These are phyloP conservation scores for Cheilosia urbana DNA, from an alignment of 2,888 invertebrate genomes.

Conservation along the genomic window DNA sequence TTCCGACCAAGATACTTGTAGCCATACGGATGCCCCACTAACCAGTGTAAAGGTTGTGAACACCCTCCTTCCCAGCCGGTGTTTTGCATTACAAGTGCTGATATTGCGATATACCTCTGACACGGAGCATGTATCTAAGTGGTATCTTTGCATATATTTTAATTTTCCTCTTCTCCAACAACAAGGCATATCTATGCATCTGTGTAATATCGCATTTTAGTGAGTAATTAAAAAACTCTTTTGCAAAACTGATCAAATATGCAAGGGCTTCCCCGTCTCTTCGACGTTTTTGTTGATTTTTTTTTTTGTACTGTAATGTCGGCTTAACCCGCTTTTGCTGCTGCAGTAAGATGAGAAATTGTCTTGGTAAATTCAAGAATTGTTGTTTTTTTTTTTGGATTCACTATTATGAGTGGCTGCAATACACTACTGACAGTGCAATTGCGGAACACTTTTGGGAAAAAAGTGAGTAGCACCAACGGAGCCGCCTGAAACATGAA, in stretches of 20 bases:
- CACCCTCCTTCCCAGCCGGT: conserved; percentile 52
- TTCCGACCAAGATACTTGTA: conserved; percentile 21
- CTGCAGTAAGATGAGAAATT: conserved; percentile 61
- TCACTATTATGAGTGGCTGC: conserved; percentile 65
- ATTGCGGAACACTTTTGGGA: conserved; percentile 69
- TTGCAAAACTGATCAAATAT: conserved; percentile 76
- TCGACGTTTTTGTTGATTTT: conserved; percentile 49
- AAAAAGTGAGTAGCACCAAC: conserved; percentile 14
- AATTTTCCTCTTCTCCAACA: conserved; percentile 22
- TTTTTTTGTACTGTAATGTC: conserved; percentile 28
- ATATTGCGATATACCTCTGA: conserved; percentile 57
- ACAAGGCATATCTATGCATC: conserved; percentile 28
- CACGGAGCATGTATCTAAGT: conserved; percentile 48
- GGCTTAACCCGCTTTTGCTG: neutral
- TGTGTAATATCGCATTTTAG: conserved; percentile 56
- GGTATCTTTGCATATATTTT: conserved; percentile 28
- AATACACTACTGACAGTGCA: conserved; percentile 4
- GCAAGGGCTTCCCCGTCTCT: conserved; percentile 71
- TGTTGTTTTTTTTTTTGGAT: conserved; percentile 31
- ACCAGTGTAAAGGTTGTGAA: conserved; percentile 53
- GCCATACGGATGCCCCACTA: conserved; percentile 58
- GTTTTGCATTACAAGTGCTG: conserved; percentile 26
- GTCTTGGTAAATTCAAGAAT: conserved; percentile 58
- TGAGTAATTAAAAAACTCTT: conserved; percentile 69
- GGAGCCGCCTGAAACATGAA: conserved; percentile 30